Conservation (phyloP, 2,113 vertebrate genomes). For the Amphiprion percula region DNA sequence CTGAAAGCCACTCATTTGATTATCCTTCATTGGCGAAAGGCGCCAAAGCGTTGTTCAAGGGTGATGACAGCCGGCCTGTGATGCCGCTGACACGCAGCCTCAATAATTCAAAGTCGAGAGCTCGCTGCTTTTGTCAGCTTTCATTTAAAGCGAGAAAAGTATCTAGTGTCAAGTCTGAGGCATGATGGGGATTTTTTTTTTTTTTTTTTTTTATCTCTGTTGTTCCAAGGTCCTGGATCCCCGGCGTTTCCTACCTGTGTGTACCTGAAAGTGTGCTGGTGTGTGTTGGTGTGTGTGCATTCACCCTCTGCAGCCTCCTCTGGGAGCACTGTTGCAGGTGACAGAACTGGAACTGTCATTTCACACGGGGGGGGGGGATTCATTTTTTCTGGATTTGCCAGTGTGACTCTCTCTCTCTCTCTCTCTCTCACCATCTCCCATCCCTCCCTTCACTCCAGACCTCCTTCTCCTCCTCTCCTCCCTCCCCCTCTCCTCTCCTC, state of each 20-base stretch:
- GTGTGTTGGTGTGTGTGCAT: not conserved
- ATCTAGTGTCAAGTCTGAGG: conserved; percentile 34
- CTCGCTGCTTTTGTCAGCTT: conserved; percentile 42
- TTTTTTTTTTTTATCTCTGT: conserved; percentile 15
- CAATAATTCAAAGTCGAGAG: conserved; percentile 48
- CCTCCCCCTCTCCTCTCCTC: not conserved
- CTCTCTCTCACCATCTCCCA: not conserved
- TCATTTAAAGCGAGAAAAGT: conserved; percentile 42
- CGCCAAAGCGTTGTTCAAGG: conserved; percentile 7
- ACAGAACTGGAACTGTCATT: conserved; percentile 81
- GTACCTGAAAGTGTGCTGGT: not conserved
- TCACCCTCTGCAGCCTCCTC: conserved; percentile 48
- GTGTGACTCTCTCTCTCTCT: not conserved
- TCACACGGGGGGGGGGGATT: conserved; percentile 59
- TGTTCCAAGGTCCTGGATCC: not conserved
- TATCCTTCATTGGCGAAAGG: conserved; percentile 22
- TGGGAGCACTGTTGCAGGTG: conserved; percentile 62
- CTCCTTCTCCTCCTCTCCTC: not conserved
- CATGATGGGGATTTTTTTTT: conserved; percentile 10
- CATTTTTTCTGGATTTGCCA: conserved; percentile 63
- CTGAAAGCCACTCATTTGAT: conserved; percentile 44
- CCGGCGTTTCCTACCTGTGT: conserved; percentile 5
- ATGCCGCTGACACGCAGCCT: conserved; percentile 18
- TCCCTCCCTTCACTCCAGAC: not conserved
- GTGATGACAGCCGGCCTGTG: not conserved